Percentiles rank a stretch among this genome's conserved stretches.
phyloP scores from a whole-genome alignment of 2,113 vertebrate species.

The Xenopus laevis region DNA sequence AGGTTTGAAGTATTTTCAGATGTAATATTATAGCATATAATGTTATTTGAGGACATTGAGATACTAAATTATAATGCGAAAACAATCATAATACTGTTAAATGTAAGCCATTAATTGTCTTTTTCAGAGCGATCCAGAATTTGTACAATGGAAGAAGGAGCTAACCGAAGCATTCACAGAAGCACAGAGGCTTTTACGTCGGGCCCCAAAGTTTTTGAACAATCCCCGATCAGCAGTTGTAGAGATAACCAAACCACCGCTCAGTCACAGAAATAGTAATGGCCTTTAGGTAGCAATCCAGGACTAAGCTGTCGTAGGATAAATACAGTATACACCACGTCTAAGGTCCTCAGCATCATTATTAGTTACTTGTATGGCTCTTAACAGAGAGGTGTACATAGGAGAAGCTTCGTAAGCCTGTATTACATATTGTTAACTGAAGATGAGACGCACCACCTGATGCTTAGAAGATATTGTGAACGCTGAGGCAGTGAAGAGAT shows the following conservation, averaged over 20 bases:
- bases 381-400: constrained; percentile 21
- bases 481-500: constrained; percentile 13
- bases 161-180: constrained; percentile 87
- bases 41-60: no score
- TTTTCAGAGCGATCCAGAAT: constrained; percentile 90
- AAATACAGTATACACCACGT: constrained; percentile 37
- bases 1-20: no score
- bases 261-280: constrained; percentile 93
- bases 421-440: constrained; percentile 44
- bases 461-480: constrained; percentile 34
- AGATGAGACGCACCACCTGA: constrained; percentile 48
- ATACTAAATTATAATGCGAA: no score
- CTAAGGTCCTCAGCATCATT: constrained; percentile 46
- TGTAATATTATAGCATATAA: no score
- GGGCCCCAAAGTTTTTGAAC: constrained; percentile 92
- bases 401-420: constrained; percentile 39
- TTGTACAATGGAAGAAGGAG: constrained; percentile 97
- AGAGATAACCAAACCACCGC: constrained; percentile 88
- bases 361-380: constrained; percentile 51
- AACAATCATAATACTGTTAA: neutral
- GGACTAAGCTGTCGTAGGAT: constrained; percentile 22
- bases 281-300: constrained; percentile 73
- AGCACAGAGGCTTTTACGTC: constrained; percentile 88
- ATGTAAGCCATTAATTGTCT: neutral
- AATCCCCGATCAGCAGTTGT: constrained; percentile 76